Percentiles rank a stretch among this genome's conserved stretches.
These are phyloP conservation scores for Acanthoscelides obtectus DNA, from an alignment of 2,888 invertebrate species.

Conservation along the genomic window DNA sequence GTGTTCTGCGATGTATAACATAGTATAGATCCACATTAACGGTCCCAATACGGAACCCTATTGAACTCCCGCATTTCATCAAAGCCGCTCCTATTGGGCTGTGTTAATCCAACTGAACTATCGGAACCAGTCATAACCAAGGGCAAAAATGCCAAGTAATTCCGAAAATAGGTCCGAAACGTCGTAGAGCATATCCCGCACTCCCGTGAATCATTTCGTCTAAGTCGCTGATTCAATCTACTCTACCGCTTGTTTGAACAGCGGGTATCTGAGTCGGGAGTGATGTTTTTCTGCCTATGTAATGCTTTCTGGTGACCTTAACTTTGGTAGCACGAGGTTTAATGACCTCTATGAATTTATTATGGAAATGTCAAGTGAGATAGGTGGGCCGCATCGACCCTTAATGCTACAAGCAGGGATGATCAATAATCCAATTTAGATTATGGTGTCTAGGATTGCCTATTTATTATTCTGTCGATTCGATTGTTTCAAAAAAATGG, in stretches of 20 bases:
- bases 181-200: background rate
- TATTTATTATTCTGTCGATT: too few relatives aligned
- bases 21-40: too few relatives aligned
- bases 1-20: too few relatives aligned
- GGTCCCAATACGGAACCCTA: too few relatives aligned
- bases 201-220: background rate
- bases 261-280: background rate
- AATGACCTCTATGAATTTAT: background rate
- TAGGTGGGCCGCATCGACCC: background rate
- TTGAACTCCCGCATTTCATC: too few relatives aligned
- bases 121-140: background rate
- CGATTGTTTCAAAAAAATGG: too few relatives aligned
- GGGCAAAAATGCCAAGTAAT: background rate
- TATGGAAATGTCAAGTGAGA: background rate
- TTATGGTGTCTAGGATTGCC: background rate
- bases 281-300: background rate
- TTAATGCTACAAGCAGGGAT: background rate
- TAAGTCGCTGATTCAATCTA: background rate
- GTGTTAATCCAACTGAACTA: background rate
- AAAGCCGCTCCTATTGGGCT: too few relatives aligned
- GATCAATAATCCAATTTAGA: background rate
- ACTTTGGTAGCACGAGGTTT: background rate
- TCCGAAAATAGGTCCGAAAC: background rate
- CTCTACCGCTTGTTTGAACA: background rate
- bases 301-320: background rate